Conservation (phyloP, 2,888 invertebrate species). For the Parapristionchus giblindavisi region DNA sequence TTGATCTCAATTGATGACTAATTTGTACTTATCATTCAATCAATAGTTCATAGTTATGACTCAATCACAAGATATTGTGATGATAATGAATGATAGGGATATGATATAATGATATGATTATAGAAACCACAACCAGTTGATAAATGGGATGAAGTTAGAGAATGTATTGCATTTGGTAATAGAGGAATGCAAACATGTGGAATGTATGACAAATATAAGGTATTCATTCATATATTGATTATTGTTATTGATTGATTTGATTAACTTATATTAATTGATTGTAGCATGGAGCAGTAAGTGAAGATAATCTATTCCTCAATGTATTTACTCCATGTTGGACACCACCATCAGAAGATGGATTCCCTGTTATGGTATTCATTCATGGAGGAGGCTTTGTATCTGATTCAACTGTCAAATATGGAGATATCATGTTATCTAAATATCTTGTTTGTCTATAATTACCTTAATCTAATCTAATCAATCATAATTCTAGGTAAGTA, state of each 20-base stretch:
- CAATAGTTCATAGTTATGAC: too few species aligned
- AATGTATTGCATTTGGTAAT: constrained; percentile 18
- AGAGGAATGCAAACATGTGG: not conserved
- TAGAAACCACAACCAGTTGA: constrained; percentile 17
- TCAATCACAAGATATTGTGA: too few species aligned
- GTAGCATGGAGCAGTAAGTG: constrained; percentile 1
- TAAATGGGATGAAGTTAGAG: constrained; percentile 16
- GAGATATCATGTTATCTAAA: constrained; percentile 7
- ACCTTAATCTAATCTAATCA: not conserved
- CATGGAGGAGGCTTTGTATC: constrained; percentile 25
- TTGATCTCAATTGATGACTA: too few species aligned
- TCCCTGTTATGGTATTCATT: constrained; percentile 23
- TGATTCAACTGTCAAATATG: constrained; percentile 20
- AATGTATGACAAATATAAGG: constrained; percentile 1
- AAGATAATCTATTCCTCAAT: constrained; percentile 18
- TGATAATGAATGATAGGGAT: too few species aligned
- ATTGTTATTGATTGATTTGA: too few species aligned
- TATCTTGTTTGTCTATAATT: not conserved
- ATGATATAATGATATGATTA: not conserved
- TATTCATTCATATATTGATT: not conserved
- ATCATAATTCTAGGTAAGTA: not conserved
- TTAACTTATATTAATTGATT: too few species aligned
- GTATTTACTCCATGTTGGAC: constrained; percentile 14
- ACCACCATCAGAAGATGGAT: not conserved
- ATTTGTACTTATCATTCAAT: too few species aligned